These are phyloP conservation scores for Sialia sialis DNA, from an alignment of 2,113 vertebrate genomes.

Conservation along the genomic window DNA sequence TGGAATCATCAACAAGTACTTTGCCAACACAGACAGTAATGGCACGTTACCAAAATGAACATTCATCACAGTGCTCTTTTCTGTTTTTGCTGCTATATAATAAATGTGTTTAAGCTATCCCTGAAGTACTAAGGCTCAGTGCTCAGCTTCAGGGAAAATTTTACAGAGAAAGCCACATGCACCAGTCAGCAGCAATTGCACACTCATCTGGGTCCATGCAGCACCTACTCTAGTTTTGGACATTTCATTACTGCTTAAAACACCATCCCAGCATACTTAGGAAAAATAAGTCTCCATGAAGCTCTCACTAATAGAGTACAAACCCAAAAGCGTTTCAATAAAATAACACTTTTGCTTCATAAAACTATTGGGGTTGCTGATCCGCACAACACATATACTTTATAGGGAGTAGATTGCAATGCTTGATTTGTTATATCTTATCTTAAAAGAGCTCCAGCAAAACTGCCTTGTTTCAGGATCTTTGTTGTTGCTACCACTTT, in stretches of 20 bases:
- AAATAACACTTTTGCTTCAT: neutral
- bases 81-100: neutral
- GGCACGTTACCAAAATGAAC: neutral
- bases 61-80: neutral
- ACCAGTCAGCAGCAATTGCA: accelerated
- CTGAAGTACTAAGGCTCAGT: neutral
- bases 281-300: accelerated
- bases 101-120: neutral
- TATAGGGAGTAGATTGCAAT: accelerated
- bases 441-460: neutral
- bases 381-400: accelerated
- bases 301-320: accelerated
- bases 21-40: neutral
- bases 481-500: accelerated
- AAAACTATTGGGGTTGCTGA: accelerated
- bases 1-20: neutral
- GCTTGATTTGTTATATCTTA: too few relatives aligned
- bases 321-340: neutral
- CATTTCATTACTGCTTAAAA: neutral
- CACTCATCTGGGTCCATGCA: accelerated
- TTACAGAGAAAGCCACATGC: accelerated
- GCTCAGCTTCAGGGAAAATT: neutral
- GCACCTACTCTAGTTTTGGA: too few relatives aligned
- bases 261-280: neutral
- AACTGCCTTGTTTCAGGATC: neutral